Evolutionary conservation across 37 sponge, comb jelly and placozoan genomes (phyloP).

Genomic region (Chondrilla cf. caribensis): DNA sequence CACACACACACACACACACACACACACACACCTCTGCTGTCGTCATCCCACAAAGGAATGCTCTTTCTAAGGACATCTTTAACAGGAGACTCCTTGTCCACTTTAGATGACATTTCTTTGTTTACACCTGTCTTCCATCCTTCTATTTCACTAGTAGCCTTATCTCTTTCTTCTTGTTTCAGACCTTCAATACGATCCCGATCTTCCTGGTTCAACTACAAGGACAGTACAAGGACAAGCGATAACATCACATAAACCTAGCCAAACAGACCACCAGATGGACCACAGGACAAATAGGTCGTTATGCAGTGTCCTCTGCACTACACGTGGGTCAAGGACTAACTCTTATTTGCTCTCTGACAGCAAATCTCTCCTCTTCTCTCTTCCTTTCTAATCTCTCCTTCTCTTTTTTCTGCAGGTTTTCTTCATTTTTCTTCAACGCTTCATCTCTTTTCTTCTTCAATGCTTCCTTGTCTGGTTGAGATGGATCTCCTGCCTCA

Average conservation of each 20-base stretch:
- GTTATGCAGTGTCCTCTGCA: no score
- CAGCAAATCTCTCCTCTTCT: conserved; percentile 66
- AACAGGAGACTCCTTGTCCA: background rate
- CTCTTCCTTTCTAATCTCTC: conserved; percentile 61
- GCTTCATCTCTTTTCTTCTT: conserved; percentile 56
- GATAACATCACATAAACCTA: no score
- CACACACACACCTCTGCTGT: background rate
- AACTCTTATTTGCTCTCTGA: conserved; percentile 73
- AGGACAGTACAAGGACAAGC: background rate
- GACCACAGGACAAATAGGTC: no score
- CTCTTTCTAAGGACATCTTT: background rate
- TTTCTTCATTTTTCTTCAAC: conserved; percentile 42
- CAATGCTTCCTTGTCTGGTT: conserved; percentile 35
- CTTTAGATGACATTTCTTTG: background rate
- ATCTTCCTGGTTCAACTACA: conserved; percentile 65
- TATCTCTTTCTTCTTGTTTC: conserved; percentile 85
- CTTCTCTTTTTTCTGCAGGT: conserved; percentile 23
- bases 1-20: no score
- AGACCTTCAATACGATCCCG: conserved; percentile 60
- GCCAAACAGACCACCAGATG: no score
- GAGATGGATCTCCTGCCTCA: background rate
- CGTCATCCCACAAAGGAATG: background rate
- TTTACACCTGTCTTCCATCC: conserved; percentile 52
- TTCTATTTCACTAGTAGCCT: conserved; percentile 61
- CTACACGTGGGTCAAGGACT: no score